Base-by-base conservation (phyloP, 2,888 invertebrate genomes). In the Sympetrum striolatum region DNA sequence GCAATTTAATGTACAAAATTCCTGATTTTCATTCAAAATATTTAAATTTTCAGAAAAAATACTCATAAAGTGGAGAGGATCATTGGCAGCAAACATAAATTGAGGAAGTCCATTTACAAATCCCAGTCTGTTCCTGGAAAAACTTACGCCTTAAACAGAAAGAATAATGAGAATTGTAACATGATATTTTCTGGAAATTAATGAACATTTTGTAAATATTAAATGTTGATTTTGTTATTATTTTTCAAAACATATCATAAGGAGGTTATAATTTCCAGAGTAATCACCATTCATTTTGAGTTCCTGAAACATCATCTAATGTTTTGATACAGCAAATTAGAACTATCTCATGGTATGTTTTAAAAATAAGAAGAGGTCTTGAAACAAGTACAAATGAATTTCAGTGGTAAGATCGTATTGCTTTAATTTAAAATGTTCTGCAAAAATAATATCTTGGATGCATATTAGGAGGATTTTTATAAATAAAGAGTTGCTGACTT, bases 121-220 rank as follows among this genome's bases (percentile, higher is more conserved):
- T 95, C 94, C 64, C 93, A 94, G 86, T 94, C 94, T 73, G 94
- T 96, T 25, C 95, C 96, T 8, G 97, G 96, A n/a, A 95, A 94
- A 91, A 97, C 97, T 0, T 97, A 96, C 93, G 95, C 96, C 35
- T 95, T 98, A 79, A 97, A 97, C 93, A 95, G 95, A 92, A 97
- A 97, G 93, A 98, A 97, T 93, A 97, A 96, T 93, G 96, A 96
- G 93, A 96, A 97, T 96, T 98, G 97, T 93, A 93, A 93, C 91
- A 91, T 92, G 48, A 93, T 94, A 93, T 93, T 93, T 10, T 60
- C 37, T 86, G 60, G 35, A 86, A 35, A 25, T 91, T 92, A 60
- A 12, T 86, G 22, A 64, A n/a, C 37, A 12, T n/a, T n/a, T 39
- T 31, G 25, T n/a, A n/a, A 31, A 86, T 64, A 92, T 91, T 92